Base-by-base conservation (phyloP, 2,113 vertebrate species). In the Panthera uncia region DNA sequence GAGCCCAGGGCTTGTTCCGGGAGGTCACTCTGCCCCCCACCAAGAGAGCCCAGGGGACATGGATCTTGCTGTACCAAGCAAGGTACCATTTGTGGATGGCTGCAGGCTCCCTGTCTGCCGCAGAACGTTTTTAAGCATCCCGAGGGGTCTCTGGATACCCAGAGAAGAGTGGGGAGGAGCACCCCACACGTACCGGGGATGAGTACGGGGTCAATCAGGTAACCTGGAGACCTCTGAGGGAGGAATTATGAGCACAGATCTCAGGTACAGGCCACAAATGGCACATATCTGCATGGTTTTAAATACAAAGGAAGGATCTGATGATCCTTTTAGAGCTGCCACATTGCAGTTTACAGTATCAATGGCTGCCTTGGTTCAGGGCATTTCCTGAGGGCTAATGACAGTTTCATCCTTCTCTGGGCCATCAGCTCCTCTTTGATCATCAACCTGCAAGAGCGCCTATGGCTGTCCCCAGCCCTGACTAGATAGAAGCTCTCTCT, bases 401-500 rank as follows among this genome's bases (percentile, higher is more conserved):
- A 52, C 41, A 84, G 91, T 48, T 69, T 85, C 45, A 55, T 83
- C 81, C 93, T 92, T 50, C 76, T 84, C 41, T 38, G 81, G 69
- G 23, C 33, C 41, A 68, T 38, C 93, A 92, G 14, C 50, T 88
- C 23, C 63, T 96, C 89, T 93, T 89, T 79, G 50, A 76, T 85
- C 41, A 65, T 66, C 73, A 29, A 55, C 94, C 86, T 80, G 52
- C 11, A 89, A 61, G 48, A 83, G 68, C 0, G 12, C 79, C 65
- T 69, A 65, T 11, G 92, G 83, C 41, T 41, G 55, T 63, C 90
- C 93, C 69, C 90, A 86, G 13, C 21, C 36, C 33, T 38, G 63
- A 94, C 52, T 9, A 95, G 79, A 74, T 3, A 61, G 19, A 68
- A 45, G 68, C 63, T 94, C 36, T 78, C 63, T 94, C 36, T 78